phyloP scores from a whole-genome alignment of 2,113 vertebrate species.

The Myotis davidii region DNA sequence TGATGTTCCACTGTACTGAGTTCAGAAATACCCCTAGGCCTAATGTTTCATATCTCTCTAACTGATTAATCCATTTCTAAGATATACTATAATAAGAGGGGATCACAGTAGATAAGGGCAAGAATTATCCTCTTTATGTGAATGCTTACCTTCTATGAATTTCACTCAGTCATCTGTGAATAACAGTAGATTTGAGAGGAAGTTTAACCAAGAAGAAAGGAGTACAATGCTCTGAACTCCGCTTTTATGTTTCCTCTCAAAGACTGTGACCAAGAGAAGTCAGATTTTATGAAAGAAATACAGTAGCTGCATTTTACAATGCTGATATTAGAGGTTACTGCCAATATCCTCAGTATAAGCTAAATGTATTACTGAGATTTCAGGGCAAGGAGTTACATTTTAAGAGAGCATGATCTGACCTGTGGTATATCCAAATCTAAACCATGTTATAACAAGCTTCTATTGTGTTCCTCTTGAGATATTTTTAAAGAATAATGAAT shows the following conservation, averaged over 20 bases:
- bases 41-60: neutral
- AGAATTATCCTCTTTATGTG: neutral
- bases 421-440: conserved; percentile 61
- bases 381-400: conserved; percentile 46
- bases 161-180: neutral
- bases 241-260: conserved; percentile 14
- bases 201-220: conserved; percentile 42
- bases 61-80: conserved; percentile 44
- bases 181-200: conserved; percentile 22
- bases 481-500: conserved; percentile 68
- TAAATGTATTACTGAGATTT: conserved; percentile 63
- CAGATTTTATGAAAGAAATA: conserved; percentile 56
- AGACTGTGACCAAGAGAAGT: conserved; percentile 15
- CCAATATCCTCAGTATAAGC: neutral
- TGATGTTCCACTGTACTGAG: neutral
- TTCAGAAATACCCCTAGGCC: neutral
- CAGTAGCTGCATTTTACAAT: conserved; percentile 14
- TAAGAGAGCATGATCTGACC: conserved; percentile 54
- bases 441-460: conserved; percentile 43
- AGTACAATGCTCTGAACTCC: conserved; percentile 16
- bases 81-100: neutral
- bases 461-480: conserved; percentile 50
- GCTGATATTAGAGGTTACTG: neutral
- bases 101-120: neutral
- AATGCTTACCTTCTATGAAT: conserved; percentile 34